Evolutionary conservation across 2,113 vertebrate species (phyloP), one percentile per base, ranked within the genome.

Genomic region (Uropsilus gracilis): DNA sequence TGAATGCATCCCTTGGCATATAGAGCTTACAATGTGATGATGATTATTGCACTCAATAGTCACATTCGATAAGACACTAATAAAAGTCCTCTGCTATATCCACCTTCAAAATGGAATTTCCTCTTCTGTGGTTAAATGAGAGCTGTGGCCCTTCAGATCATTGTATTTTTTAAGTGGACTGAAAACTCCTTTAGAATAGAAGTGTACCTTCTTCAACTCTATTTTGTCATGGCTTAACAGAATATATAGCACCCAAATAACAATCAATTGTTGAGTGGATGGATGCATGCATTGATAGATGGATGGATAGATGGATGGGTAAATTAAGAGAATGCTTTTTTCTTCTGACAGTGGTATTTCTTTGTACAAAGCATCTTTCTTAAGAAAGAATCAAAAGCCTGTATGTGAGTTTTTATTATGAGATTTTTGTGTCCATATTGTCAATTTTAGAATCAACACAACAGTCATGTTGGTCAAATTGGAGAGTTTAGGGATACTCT

Each of bases 91-190:
- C 28, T 94, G 16, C 26, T 83, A 55, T 76, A 20, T 90, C 32
- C 57, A 86, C 8, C 39, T 85, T 95, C 34, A 32, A 76, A 76
- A 90, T n/a, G 14, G 61, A 96, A 76, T 66, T 94, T 86, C 26
- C 42, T 59, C 91, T 87, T 20, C 32, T 64, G 12, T 94, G 42
- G 10, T 89, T 84, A 93, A 30, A 80, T 75, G 63, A 93, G 24
- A 44, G 5, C 5, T 66, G 2, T 80, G 3, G 13, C 10, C 34
- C 68, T 72, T 16, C 66, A 92, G 20, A 84, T 76, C 10, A 86
- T 48, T 14, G 39, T 12, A 73, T 91, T 86, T 34, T 48, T 48
- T 42, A 72, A 53, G 9, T 72, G 2, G 1, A 69, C 20, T 91
- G 18, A 86, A 89, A 90, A 59, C 0, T 50, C 6, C 17, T 75